Evolutionary conservation across 2,797 vertebrate genomes (phyloP).

Genomic region (Amblyraja radiata): DNA sequence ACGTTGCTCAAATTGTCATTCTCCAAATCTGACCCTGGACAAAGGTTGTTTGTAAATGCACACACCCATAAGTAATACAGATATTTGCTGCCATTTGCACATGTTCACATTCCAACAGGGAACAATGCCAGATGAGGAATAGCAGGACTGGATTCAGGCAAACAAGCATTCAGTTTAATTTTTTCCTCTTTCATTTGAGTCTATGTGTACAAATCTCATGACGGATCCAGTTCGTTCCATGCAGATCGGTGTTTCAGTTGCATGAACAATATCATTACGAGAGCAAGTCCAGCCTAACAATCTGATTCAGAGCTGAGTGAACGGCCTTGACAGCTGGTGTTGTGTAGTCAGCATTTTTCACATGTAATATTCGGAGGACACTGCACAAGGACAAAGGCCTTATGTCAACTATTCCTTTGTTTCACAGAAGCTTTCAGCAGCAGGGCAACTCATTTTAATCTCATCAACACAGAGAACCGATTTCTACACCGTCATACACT

Average conservation of each 20-base stretch:
- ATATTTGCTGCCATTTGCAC: conserved; percentile 7
- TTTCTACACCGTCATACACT: background rate
- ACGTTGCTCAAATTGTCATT: background rate
- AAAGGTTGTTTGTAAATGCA: background rate
- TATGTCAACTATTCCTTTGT: background rate
- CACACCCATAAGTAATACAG: background rate
- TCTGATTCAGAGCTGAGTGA: background rate
- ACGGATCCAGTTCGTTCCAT: background rate
- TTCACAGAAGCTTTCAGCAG: background rate
- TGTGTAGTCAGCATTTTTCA: conserved; percentile 21
- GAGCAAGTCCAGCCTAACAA: background rate
- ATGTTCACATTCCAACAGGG: background rate
- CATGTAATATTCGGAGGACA: background rate
- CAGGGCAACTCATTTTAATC: background rate
- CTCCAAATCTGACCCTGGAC: background rate
- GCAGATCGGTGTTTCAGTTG: background rate
- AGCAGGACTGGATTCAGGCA: background rate
- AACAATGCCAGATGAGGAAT: background rate
- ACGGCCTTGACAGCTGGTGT: background rate
- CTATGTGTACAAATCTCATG: background rate
- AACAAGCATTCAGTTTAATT: background rate
- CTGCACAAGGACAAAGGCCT: conserved; percentile 19
- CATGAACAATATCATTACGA: background rate
- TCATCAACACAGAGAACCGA: background rate
- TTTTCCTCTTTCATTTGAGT: background rate